Base-by-base conservation (phyloP, 2,888 invertebrate genomes). In the Yponomeuta evonymella region DNA sequence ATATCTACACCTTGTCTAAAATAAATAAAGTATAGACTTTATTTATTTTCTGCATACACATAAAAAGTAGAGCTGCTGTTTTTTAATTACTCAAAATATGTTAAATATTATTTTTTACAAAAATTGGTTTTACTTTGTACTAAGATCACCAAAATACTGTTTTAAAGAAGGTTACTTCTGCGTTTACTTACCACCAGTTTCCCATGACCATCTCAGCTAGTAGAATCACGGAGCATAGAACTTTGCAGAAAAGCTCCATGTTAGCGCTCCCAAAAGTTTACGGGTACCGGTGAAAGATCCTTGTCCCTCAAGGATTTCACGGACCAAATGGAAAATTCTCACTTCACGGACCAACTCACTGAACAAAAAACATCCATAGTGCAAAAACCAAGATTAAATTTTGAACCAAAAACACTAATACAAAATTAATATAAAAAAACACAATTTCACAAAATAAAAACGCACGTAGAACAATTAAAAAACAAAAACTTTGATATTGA, bases 201-300 rank as follows among this genome's bases (percentile, higher is more conserved):
- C 86, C 89, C 73, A 84, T 75, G 73, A 86, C 90, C 69, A 85
- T 86, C 75, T 90, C 86, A 73, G 86, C 80, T 71, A 90, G 77
- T 71, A 91, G 76, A 70, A 90, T 77, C 73, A 89, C 77, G 74
- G 79, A 83, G 75, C 84, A 86, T 77, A 88, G 76, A 78, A 89
- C 81, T 86, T 85, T 88, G 88, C 88, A 87, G 82, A 89, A 80
- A 76, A 89, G 79, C 88, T 84, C 87, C 91, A 92, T 91, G 48
- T 64, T 65, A 73, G 75, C 84, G 85, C 79, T 77, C 76, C 58
- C 51, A 78, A 81, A 58, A 81, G 79, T 80, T 65, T 65, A 33
- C 79, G 77, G 75, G 76, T 74, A 75, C 75, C 77, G 72, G 75
- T 73, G 71, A 73, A 74, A 62, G n/a, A 23, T 70, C 70, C 70